A percentile compares a stretch with the other conserved stretches of the same genome.
Conservation (phyloP, 2,797 vertebrate genomes). For the Arctocebus calabarensis region DNA sequence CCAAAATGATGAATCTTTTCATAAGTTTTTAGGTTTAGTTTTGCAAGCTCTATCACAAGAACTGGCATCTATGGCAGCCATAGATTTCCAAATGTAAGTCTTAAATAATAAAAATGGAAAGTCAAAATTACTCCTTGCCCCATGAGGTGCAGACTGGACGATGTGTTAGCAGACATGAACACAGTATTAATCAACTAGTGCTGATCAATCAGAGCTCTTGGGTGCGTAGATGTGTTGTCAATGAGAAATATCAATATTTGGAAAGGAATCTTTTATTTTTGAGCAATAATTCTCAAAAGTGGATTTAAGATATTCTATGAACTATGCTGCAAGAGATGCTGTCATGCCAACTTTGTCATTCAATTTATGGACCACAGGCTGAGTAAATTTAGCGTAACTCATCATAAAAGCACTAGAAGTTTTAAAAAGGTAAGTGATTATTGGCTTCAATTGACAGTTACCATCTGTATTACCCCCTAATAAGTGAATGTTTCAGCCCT, state of each 20-base stretch:
- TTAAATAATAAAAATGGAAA: not conserved
- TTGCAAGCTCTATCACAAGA: not conserved
- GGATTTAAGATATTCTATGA: not conserved
- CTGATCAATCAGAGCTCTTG: not conserved
- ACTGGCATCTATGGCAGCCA: not conserved
- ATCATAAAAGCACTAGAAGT: not conserved
- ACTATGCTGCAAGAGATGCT: not conserved
- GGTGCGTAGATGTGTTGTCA: too few species aligned
- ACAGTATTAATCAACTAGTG: not conserved
- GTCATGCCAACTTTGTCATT: not conserved
- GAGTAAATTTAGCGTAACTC: not conserved
- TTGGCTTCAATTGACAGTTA: not conserved
- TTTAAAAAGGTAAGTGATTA: not conserved
- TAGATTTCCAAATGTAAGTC: not conserved
- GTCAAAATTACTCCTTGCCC: not conserved
- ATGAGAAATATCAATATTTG: not conserved
- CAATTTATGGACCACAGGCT: not conserved
- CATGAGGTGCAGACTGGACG: not conserved
- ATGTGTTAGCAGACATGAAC: not conserved
- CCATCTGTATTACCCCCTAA: not conserved
- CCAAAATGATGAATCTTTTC: not conserved
- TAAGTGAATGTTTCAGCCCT: not conserved
- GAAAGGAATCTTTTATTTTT: not conserved
- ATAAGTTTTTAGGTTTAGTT: not conserved
- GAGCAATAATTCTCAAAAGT: not conserved